Evolutionary conservation across 2,888 invertebrate genomes (phyloP), one percentile per base, ranked within the genome.

Genomic region (Gastrophysa polygoni): DNA sequence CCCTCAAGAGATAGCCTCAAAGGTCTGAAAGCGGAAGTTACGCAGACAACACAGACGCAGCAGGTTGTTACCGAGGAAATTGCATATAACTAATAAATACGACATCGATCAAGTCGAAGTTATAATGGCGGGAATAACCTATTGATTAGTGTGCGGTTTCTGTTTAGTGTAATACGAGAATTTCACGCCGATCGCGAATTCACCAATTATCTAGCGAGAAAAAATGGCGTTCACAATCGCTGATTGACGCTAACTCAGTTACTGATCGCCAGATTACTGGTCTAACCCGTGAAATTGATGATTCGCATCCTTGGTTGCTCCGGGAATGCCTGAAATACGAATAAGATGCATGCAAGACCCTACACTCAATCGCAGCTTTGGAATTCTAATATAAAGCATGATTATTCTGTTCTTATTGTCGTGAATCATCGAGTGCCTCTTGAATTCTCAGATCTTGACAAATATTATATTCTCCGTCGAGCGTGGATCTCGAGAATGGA

Each of bases 161-260:
- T 54, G 54, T 54, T 43, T 24, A n/a, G 43, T 54, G 54, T 24
- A 43, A 32, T 24, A 54, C 24, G 43, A 43, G 43, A 43, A 54
- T 54, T 54, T 43, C 54, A 54, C 43, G 43, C 21, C 24, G 14
- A 14, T 16, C 14, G 54, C 43, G 38, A 52, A 52, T 52, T 34
- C 38, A 38, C 21, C 38, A 16, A 54, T 54, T 43, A 43, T 8
- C 38, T 24, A 43, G 20, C 54, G 54, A 59, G 46, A 59, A 59
- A 52, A 38, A 38, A 4, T 14, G 52, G 46, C 59, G 59, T 51
- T 52, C n/a, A 52, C 51, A 59, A 59, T 59, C 59, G 52, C 16
- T 59, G 52, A 59, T 59, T 46, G 47, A 52, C 46, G 52, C 21
- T 47, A 52, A 59, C 21, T 59, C 44, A 52, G 59, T 59, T 46